Percentiles rank a stretch among this genome's conserved stretches.
These are phyloP conservation scores for Coptodon bakossiorum DNA, from an alignment of 2,113 vertebrate genomes.

Conservation along the genomic window DNA sequence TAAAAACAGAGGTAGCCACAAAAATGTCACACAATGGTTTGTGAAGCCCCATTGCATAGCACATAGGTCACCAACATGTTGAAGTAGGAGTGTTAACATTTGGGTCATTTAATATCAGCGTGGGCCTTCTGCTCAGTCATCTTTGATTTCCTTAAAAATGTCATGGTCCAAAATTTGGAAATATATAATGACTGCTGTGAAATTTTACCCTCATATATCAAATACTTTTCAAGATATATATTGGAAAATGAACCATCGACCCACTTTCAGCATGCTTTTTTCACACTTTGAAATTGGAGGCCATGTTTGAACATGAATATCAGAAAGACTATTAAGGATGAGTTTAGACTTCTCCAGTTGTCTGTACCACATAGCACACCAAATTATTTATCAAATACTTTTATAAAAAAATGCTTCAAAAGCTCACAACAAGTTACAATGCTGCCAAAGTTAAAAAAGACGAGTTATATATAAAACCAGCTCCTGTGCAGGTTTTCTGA, in stretches of 20 bases:
- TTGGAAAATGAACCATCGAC: neutral
- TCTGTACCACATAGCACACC: neutral
- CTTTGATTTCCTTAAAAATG: neutral
- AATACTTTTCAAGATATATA: neutral
- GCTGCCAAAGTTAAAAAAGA: neutral
- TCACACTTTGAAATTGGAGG: neutral
- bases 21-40: neutral
- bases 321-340: neutral
- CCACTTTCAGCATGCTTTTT: neutral
- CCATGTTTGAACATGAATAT: neutral
- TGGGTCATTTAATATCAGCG: neutral
- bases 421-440: neutral
- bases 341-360: neutral
- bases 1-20: neutral
- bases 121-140: neutral
- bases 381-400: neutral
- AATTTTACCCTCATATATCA: neutral
- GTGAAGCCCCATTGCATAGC: neutral
- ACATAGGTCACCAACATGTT: neutral
- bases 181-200: neutral
- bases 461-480: neutral
- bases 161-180: neutral
- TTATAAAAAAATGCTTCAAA: neutral
- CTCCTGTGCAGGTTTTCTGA: neutral
- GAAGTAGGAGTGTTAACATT: neutral